Evolutionary conservation across 2,888 invertebrate genomes (phyloP), one percentile per base, ranked within the genome.

Genomic region (Aproaerema taeniolella): DNA sequence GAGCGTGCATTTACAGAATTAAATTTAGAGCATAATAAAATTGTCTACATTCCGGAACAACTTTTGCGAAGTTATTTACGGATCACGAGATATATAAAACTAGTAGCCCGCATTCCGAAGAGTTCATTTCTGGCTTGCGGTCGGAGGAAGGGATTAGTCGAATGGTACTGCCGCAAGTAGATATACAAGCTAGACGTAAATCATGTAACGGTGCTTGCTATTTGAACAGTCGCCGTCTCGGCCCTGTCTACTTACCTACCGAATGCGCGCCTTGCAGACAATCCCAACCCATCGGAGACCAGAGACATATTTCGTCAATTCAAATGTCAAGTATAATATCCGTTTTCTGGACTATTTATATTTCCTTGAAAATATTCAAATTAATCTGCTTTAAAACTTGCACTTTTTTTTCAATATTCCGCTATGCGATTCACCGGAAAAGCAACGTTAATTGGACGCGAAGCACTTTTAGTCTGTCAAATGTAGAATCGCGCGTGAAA

Each of bases 181-280:
- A 43, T 13, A 13, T 26, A 16, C 37, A 11, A 29, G 11, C 25
- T 37, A 42, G 29, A 37, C 29, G 12, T 65, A 61, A 59, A 64
- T 71, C 60, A 63, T 58, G 53, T 66, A 62, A 63, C 63, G 61
- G 60, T 62, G 53, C 49, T 45, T 56, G 58, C 52, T 58, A 61
- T 61, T 65, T 49, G 55, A 62, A 55, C 53, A 55, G 50, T 58
- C 56, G 51, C 58, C 54, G 70, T 74, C 72, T 74, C 64, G 63
- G 53, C 59, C 52, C 52, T 55, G 73, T 74, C 75, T 77, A 64
- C 57, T 54, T 52, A 53, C 50, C 56, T 54, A 61, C 58, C 57
- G 60, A 53, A 38, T 53, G 50, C 50, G 54, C 63, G 55, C 56
- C 50, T 57, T 51, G 53, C 52, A 48, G 53, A 53, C 59, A 55